These are phyloP conservation scores for Metopolophium dirhodum DNA, from an alignment of 1,140 invertebrate species.

Conservation along the genomic window DNA sequence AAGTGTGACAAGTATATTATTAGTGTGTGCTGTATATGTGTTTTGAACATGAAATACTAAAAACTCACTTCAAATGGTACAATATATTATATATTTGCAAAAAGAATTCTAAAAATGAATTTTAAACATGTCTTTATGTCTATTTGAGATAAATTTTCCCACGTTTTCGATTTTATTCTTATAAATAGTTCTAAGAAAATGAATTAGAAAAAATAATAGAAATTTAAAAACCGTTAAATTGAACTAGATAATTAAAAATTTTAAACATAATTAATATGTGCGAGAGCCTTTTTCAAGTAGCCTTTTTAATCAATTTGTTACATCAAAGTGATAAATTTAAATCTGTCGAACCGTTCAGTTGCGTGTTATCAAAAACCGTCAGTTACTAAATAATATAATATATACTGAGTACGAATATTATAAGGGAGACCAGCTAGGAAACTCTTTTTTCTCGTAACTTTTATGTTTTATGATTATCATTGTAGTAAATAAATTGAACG, in stretches of 20 bases:
- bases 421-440: background rate
- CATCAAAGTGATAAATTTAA: background rate
- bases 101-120: too few relatives aligned
- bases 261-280: background rate
- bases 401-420: background rate
- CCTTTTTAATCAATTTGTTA: background rate
- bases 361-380: too few relatives aligned
- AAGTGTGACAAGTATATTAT: background rate
- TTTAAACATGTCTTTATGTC: background rate
- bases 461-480: too few relatives aligned
- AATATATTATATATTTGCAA: too few relatives aligned
- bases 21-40: background rate
- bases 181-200: background rate
- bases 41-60: background rate
- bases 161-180: background rate
- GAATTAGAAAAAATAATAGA: background rate
- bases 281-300: background rate
- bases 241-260: background rate
- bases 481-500: too few relatives aligned
- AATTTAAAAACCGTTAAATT: background rate
- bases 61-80: too few relatives aligned
- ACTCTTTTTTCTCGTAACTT: too few relatives aligned
- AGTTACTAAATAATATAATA: too few relatives aligned
- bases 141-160: background rate
- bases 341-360: background rate